Conservation (phyloP, 2,797 vertebrate species). For the Mormyrus proboscirostris region DNA sequence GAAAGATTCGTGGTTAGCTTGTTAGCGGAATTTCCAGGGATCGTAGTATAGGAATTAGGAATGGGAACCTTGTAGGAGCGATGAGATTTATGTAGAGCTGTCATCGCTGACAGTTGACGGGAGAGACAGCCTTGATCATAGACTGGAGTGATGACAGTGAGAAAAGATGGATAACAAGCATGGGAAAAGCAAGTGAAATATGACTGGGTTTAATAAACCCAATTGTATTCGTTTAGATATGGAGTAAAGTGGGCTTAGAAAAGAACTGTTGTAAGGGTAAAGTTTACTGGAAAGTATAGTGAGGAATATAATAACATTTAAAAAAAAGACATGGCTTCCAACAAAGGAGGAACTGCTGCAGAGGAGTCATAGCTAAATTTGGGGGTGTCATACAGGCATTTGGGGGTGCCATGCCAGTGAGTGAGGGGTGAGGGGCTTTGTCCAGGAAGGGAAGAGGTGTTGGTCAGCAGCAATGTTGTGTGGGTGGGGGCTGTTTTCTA, state of each 20-base stretch:
- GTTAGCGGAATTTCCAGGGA: neutral
- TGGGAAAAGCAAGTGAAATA: slow-evolving; percentile 46
- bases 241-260: neutral
- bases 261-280: neutral
- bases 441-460: neutral
- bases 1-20: neutral
- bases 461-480: neutral
- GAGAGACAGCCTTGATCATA: slow-evolving; percentile 58
- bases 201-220: neutral
- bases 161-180: slow-evolving; percentile 52
- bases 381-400: neutral
- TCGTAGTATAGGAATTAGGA: neutral
- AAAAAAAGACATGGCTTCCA: neutral
- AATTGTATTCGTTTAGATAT: neutral
- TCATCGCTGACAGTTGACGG: slow-evolving; percentile 46
- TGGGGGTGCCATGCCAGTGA: neutral
- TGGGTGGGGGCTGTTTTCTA: neutral
- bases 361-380: neutral
- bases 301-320: neutral
- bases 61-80: neutral
- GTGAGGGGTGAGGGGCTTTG: neutral
- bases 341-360: neutral
- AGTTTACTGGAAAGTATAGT: neutral
- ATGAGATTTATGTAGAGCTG: slow-evolving; percentile 37
- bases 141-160: slow-evolving; percentile 41